Evolutionary conservation across 2,888 invertebrate species (phyloP), one percentile per base, ranked within the genome.

Genomic region (Torymus auratus): DNA sequence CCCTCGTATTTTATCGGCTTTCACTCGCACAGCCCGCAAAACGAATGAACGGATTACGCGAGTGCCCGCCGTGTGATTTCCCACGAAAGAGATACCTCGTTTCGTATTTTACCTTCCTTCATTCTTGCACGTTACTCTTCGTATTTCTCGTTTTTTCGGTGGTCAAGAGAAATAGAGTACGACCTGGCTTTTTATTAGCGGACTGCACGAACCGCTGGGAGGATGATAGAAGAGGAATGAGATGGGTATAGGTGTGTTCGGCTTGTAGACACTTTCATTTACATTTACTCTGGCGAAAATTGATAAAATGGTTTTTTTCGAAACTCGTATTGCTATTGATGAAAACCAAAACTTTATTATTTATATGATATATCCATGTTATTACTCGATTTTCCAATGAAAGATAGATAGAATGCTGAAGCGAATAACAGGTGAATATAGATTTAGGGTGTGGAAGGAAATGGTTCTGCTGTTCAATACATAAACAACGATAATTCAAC

Each of bases 1-100:
- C 17, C 62, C 76, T 62, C 71, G 78, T 78, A 78, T 70, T 71
- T 78, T 78, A 78, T 78, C 78, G 71, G 65, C 62, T 71, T 20
- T 65, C 64, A 12, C 14, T 41, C 61, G 13, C 14, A 61, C 17
- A 52, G 12, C 14, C 50, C 13, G 75, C 69, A 11, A 56, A 65
- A 74, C 75, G 71, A 65, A 71, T 65, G 78, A 78, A 58, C 52
- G 78, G 78, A 78, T 78, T 78, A 52, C 55, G 61, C 65, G 20
- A 61, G 50, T 41, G 41, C 15, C 52, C 23, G 14, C 64, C 62
- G 20, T 28, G 65, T 65, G 56, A 58, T 60, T 65, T 23, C 50
- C 65, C 23, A 11, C 53, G 50, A 15, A 61, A 50, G 64, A 23
- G 56, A 23, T 23, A 53, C 28, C 50, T 58, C 17, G 28, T 23